Conservation (phyloP, 2,797 vertebrate species). For the Antennarius maculatus region DNA sequence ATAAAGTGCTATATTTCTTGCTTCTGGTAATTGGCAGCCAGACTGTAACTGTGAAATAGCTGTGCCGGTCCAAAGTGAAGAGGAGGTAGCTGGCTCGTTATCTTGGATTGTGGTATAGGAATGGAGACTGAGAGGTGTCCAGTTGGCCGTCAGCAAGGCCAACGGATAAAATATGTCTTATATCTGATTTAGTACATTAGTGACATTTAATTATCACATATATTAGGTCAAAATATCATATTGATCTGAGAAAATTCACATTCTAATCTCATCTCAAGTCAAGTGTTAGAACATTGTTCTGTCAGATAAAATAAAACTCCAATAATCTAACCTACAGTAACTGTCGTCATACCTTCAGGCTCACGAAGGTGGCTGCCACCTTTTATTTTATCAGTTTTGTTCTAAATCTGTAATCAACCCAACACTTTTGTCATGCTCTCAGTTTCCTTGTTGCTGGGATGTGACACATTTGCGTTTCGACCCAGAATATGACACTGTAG, state of each 20-base stretch:
- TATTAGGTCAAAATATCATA: not conserved
- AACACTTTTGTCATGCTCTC: conserved; percentile 9
- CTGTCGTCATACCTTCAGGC: too few species aligned
- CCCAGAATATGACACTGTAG: conserved; percentile 15
- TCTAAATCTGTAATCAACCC: too few species aligned
- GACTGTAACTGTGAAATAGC: conserved; percentile 30
- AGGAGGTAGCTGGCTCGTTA: conserved; percentile 8
- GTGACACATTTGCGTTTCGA: conserved; percentile 18
- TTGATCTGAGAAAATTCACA: conserved; percentile 5
- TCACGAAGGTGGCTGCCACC: too few species aligned
- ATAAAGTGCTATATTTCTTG: conserved; percentile 57
- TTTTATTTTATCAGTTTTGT: too few species aligned
- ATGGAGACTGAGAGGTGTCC: not conserved
- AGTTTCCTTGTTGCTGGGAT: conserved; percentile 4
- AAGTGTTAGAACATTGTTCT: not conserved
- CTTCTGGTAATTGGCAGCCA: conserved; percentile 30
- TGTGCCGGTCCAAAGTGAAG: conserved; percentile 14
- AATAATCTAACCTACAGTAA: too few species aligned
- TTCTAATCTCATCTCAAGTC: conserved; percentile 13
- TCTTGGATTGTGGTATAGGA: not conserved
- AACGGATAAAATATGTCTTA: not conserved
- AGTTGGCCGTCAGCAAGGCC: too few species aligned
- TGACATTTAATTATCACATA: not conserved
- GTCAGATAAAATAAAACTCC: too few species aligned
- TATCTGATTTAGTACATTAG: not conserved